phyloP scores from a whole-genome alignment of 2,113 vertebrate genomes.

The Dendropsophus ebraccatus region DNA sequence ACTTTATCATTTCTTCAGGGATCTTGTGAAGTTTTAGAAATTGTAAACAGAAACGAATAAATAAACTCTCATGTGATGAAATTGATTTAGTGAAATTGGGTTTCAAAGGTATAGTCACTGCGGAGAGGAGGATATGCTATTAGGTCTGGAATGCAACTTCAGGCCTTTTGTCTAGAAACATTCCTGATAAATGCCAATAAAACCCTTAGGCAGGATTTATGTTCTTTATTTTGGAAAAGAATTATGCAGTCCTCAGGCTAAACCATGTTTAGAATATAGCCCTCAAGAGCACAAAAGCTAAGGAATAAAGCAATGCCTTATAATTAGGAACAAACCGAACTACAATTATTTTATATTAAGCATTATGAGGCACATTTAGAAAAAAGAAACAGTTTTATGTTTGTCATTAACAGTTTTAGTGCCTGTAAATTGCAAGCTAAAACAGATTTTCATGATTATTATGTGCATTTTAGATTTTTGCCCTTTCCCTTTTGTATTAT shows the following conservation, averaged over 20 bases:
- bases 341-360: not conserved
- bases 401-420: not conserved
- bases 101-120: slow-evolving; percentile 34
- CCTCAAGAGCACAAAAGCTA: not conserved
- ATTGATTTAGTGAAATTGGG: slow-evolving; percentile 52
- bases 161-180: slow-evolving; percentile 16
- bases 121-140: slow-evolving; percentile 22
- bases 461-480: not conserved
- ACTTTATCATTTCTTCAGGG: slow-evolving; percentile 41
- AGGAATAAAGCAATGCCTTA: not conserved
- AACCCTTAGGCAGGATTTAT: not conserved
- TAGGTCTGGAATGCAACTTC: slow-evolving; percentile 29
- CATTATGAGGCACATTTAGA: not conserved
- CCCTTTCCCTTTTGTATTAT: not conserved
- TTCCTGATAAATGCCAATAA: slow-evolving; percentile 24
- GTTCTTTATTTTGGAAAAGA: not conserved
- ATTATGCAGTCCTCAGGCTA: not conserved
- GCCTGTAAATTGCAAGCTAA: not conserved
- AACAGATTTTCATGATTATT: not conserved
- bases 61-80: slow-evolving; percentile 45
- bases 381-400: not conserved
- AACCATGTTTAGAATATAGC: not conserved
- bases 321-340: not conserved
- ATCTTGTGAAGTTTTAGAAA: slow-evolving; percentile 44
- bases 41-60: slow-evolving; percentile 37